phyloP scores from a whole-genome alignment of 2,797 vertebrate genomes.

The Luscinia megarhynchos region DNA sequence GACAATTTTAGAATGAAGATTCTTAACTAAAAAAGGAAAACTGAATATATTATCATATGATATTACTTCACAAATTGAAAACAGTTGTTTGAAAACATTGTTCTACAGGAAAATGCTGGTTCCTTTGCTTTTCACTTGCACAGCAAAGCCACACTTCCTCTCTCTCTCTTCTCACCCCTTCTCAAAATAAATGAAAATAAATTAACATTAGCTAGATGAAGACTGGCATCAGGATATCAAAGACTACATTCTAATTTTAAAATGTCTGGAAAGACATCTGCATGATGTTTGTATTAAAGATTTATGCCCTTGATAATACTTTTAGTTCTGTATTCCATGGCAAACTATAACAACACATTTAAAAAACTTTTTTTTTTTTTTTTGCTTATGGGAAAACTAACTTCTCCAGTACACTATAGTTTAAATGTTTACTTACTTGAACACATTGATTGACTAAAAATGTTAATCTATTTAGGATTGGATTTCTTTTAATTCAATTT shows the following conservation, averaged over 20 bases:
- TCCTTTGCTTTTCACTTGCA: conserved; percentile 18
- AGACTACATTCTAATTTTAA: neutral
- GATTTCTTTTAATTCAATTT: neutral
- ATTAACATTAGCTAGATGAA: neutral
- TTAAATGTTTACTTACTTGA: neutral
- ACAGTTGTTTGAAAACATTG: neutral
- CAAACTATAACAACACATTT: neutral
- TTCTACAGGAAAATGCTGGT: neutral
- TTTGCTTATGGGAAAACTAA: neutral
- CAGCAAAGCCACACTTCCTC: neutral
- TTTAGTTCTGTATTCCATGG: neutral
- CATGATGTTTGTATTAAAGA: neutral
- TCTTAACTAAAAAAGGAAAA: conserved; percentile 12
- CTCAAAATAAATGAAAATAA: neutral
- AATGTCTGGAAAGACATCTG: neutral
- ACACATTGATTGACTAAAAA: neutral
- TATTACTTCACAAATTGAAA: conserved; percentile 13
- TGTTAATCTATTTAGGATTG: neutral
- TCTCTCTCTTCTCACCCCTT: neutral
- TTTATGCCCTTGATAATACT: neutral
- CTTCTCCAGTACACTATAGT: neutral
- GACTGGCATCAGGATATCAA: neutral
- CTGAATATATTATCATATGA: neutral
- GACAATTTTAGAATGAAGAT: conserved; percentile 10
- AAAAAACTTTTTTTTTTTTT: neutral